phyloP scores from a whole-genome alignment of 64 coral and sea anemone species.

The Actinia equina region DNA sequence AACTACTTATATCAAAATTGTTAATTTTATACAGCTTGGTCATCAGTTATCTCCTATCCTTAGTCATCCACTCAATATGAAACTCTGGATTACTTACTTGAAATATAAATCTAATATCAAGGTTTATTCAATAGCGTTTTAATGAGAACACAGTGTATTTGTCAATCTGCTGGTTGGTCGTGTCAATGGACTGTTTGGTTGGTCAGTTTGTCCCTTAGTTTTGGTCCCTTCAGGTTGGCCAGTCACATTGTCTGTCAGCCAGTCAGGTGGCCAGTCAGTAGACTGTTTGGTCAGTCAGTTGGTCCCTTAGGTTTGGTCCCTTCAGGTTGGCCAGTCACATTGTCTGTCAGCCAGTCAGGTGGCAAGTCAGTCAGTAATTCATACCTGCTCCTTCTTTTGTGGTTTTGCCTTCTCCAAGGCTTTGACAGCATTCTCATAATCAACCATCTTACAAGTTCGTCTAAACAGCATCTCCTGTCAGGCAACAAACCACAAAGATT shows the following conservation, averaged over 20 bases:
- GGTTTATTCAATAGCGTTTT: too few species aligned
- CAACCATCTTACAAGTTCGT: constrained; percentile 86
- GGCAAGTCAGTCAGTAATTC: not conserved
- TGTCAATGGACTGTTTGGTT: not conserved
- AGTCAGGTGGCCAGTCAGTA: not conserved
- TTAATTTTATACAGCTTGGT: too few species aligned
- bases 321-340: not conserved
- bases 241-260: not conserved
- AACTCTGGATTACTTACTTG: too few species aligned
- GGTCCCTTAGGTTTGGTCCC: not conserved
- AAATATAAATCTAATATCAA: too few species aligned
- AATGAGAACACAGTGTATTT: too few species aligned
- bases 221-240: too few species aligned
- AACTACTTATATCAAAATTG: too few species aligned
- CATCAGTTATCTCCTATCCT: too few species aligned
- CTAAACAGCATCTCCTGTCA: constrained; percentile 85
- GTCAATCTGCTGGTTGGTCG: too few species aligned
- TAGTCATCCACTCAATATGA: too few species aligned
- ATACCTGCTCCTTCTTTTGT: constrained; percentile 83
- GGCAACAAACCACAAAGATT: not conserved
- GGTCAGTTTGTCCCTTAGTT: not conserved
- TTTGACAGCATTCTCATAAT: constrained; percentile 91
- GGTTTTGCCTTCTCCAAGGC: constrained; percentile 92
- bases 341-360: not conserved
- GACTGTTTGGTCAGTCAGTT: not conserved